A percentile compares a stretch with the other conserved stretches of the same genome.
These are phyloP conservation scores for Melieria omissa DNA, from an alignment of 2,888 invertebrate genomes.

Conservation along the genomic window DNA sequence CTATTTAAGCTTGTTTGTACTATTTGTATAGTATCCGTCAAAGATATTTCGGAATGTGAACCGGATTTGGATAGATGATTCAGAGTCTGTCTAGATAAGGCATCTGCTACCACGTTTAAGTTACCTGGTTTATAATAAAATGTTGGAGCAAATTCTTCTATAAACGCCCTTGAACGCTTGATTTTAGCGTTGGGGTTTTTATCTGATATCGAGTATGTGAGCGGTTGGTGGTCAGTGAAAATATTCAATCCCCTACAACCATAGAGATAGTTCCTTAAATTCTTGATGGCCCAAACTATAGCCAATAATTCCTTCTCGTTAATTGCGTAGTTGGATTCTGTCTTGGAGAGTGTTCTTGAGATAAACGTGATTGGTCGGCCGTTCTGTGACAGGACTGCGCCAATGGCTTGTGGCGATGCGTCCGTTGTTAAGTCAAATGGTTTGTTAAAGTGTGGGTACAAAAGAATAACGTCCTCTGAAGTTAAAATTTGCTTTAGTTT, in stretches of 20 bases:
- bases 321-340: no score
- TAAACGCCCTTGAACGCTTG: conserved; percentile 11
- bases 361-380: not conserved
- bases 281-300: no score
- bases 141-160: not conserved
- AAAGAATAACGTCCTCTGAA: conserved; percentile 15
- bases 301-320: no score
- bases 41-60: not conserved
- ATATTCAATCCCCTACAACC: no score
- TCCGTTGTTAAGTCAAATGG: conserved; percentile 14
- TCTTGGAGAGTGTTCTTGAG: no score
- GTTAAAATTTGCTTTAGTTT: conserved; percentile 16
- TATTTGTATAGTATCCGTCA: conserved; percentile 19
- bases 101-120: not conserved
- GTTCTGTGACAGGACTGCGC: no score
- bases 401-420: conserved; percentile 2
- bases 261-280: no score
- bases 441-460: not conserved
- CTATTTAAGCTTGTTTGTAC: conserved; percentile 17
- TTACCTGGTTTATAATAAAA: conserved; percentile 14
- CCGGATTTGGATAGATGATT: not conserved
- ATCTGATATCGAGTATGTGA: no score
- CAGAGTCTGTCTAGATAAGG: no score
- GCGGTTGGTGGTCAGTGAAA: no score
- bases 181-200: not conserved